These are phyloP conservation scores for Recurvirostra avosetta DNA, from an alignment of 2,113 vertebrate species.

Conservation along the genomic window DNA sequence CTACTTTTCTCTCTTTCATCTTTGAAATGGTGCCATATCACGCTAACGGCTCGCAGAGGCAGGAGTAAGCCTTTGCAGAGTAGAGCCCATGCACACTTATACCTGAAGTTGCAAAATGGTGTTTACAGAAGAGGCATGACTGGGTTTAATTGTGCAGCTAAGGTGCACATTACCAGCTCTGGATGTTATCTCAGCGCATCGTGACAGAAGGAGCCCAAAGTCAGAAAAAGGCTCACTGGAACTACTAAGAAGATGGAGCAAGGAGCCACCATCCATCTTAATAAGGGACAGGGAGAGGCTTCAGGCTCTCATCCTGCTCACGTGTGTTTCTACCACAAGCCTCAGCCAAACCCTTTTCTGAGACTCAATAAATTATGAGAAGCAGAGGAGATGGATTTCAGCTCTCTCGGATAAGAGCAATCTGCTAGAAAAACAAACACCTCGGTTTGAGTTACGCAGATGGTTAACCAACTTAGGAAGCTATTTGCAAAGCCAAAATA, in stretches of 20 bases:
- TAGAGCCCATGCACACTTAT: rapidly evolving
- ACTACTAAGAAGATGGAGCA: background rate
- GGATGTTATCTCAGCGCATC: background rate
- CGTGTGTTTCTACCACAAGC: background rate
- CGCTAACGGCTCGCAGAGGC: background rate
- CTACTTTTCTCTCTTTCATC: background rate
- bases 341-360: background rate
- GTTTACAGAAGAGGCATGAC: background rate
- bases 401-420: slow-evolving; percentile 25
- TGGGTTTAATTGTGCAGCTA: background rate
- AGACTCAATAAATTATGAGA: background rate
- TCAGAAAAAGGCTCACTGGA: background rate
- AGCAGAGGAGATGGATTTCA: slow-evolving; percentile 43
- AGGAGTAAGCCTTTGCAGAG: background rate
- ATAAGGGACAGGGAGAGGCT: background rate
- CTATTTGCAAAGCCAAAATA: slow-evolving; percentile 52
- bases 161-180: background rate
- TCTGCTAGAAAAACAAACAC: slow-evolving; percentile 58
- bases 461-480: slow-evolving; percentile 54
- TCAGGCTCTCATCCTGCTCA: background rate
- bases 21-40: background rate
- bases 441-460: background rate
- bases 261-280: background rate
- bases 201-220: background rate
- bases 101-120: background rate